phyloP scores from a whole-genome alignment of 2,888 invertebrate genomes.

The Iselma pallidipennis region DNA sequence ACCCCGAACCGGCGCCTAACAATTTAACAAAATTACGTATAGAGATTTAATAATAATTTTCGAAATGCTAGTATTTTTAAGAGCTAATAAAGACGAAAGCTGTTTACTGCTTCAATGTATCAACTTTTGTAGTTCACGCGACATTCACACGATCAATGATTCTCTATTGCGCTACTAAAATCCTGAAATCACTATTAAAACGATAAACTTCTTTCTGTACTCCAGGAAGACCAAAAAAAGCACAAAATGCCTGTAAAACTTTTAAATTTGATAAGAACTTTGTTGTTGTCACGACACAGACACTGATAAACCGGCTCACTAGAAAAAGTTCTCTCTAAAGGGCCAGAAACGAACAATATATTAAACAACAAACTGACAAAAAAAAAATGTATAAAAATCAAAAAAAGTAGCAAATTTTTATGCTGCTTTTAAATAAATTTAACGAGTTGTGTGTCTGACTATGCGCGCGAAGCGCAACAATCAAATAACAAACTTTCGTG shows the following conservation, averaged over 20 bases:
- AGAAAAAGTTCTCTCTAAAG: neutral
- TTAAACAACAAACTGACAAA: slow-evolving; percentile 13
- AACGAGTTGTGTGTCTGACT: slow-evolving; percentile 13
- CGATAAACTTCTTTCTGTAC: neutral
- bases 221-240: slow-evolving; percentile 26
- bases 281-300: slow-evolving; percentile 31
- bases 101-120: no score
- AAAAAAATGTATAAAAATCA: no score
- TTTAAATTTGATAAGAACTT: slow-evolving; percentile 40
- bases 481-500: slow-evolving; percentile 33
- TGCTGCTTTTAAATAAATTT: no score
- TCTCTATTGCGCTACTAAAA: neutral
- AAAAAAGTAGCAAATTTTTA: neutral
- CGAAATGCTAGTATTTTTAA: no score
- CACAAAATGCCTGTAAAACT: slow-evolving; percentile 40
- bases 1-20: neutral
- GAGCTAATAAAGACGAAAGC: no score
- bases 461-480: slow-evolving; percentile 42
- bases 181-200: neutral
- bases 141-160: no score
- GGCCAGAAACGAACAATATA: slow-evolving; percentile 6
- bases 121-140: no score
- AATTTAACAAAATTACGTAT: neutral
- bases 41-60: neutral
- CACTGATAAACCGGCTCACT: slow-evolving; percentile 28